Evolutionary conservation across 2,797 vertebrate genomes (phyloP).

Genomic region (Falco peregrinus): DNA sequence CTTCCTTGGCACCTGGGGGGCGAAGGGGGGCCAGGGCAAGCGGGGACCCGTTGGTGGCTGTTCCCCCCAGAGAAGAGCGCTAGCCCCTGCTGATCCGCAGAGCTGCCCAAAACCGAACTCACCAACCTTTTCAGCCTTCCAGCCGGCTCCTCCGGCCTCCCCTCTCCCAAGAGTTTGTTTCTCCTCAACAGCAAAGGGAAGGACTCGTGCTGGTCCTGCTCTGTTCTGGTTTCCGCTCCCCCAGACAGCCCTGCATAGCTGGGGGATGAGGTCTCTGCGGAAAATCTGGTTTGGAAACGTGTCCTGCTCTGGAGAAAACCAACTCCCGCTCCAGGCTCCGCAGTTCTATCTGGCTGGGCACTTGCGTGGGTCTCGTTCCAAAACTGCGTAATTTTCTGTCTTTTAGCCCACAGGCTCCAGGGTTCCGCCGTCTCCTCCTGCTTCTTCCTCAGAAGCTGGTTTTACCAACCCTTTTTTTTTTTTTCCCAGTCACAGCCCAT

Average conservation of each 20-base stretch:
- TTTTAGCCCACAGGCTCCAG: rapidly evolving
- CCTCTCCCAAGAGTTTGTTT: background rate
- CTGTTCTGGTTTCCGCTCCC: background rate
- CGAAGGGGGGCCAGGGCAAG: background rate
- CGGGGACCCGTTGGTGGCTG: background rate
- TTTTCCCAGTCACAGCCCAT: background rate
- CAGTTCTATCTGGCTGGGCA: background rate
- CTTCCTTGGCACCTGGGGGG: background rate
- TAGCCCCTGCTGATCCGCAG: rapidly evolving
- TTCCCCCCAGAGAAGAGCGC: too few species aligned
- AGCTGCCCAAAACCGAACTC: background rate
- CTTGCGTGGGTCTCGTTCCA: rapidly evolving
- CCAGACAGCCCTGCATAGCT: background rate
- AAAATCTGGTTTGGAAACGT: background rate
- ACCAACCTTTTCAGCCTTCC: too few species aligned
- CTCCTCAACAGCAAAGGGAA: background rate
- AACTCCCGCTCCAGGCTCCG: background rate
- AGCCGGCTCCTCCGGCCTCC: background rate
- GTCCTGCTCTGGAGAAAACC: background rate
- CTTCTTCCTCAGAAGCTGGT: background rate
- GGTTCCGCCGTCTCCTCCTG: background rate
- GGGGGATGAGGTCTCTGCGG: background rate
- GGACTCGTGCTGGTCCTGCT: background rate
- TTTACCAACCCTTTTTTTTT: background rate
- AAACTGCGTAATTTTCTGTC: background rate